Evolutionary conservation across 2,113 vertebrate species (phyloP).

Genomic region (Pristiophorus japonicus): DNA sequence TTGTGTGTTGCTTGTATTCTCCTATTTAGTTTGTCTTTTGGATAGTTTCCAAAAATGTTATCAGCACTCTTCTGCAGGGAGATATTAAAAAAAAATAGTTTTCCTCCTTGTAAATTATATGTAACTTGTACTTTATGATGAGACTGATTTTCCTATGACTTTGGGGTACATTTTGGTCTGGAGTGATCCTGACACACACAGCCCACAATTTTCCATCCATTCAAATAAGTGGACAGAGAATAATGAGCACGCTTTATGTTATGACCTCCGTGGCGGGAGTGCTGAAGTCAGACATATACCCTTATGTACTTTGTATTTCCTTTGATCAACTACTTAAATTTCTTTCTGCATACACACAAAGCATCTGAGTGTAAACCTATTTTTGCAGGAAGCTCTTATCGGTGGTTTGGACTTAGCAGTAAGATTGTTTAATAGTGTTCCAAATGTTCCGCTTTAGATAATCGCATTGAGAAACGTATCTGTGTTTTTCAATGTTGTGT

Average conservation of each 20-base stretch:
- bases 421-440: neutral
- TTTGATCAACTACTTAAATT: neutral
- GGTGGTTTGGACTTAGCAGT: neutral
- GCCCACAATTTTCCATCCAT: neutral
- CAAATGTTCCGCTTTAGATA: neutral
- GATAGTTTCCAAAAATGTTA: neutral
- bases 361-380: neutral
- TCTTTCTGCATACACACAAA: too few relatives aligned
- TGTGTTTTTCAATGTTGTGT: conserved; percentile 23
- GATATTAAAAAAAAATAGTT: neutral
- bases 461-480: conserved; percentile 5
- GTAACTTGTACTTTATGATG: neutral
- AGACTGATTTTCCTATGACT: neutral
- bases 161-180: neutral
- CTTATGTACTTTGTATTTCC: neutral
- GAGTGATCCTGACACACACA: neutral
- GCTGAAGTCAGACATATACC: neutral
- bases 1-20: neutral
- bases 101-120: neutral
- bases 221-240: neutral
- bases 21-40: neutral
- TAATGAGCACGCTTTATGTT: neutral
- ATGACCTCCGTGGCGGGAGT: neutral
- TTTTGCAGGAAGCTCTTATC: conserved; percentile 22
- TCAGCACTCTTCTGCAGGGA: neutral